Base-by-base conservation (phyloP, 1,140 invertebrate species). In the Brachionus rubens region DNA sequence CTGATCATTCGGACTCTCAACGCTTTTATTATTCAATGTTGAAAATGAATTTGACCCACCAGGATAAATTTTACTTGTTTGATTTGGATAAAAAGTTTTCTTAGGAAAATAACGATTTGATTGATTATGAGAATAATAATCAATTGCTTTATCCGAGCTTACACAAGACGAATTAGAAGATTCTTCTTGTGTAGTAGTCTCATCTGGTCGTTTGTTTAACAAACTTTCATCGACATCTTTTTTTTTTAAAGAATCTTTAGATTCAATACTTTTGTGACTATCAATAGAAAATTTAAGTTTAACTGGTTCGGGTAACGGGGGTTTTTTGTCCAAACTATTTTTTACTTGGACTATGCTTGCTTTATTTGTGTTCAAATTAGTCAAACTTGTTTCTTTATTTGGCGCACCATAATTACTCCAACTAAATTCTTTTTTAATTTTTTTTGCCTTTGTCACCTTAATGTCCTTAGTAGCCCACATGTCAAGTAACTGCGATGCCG, bases 51-150 rank as follows among this genome's bases (percentile, higher is more conserved):
- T 36, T 5, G 24, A 26, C 6, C 21, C 33, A 36, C 21, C 33
- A 28, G 68, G 47, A 46, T 72, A 72, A n/a, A 72, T 72, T 72
- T 54, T 48, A 16, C 68, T 72, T 14, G 68, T 72, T 16, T 72
- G 68, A 72, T 72, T 72, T 24, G 68, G 68, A 72, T 16, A 72
- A 52, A 72, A 72, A 50, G 68, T 72, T 72, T 72, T 72, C 24
- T 72, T 72, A 21, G n/a, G 10, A 3, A 54, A 21, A 54, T 30
- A 48, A 50, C 46, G 36, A 24, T 36, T 72, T 21, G 40, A 26
- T 24, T 41, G 33, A 4, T n/a, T 21, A 14, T 50, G 28, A 50
- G 21, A 21, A 36, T 26, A 26, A 12, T n/a, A 47, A n/a, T 70
- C 65, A n/a, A 19, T 47, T 2, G 41, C 33, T 47, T 48, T 50